These are phyloP conservation scores for Dendrocincla fuliginosa DNA, from an alignment of 2,797 vertebrate genomes.

Conservation along the genomic window DNA sequence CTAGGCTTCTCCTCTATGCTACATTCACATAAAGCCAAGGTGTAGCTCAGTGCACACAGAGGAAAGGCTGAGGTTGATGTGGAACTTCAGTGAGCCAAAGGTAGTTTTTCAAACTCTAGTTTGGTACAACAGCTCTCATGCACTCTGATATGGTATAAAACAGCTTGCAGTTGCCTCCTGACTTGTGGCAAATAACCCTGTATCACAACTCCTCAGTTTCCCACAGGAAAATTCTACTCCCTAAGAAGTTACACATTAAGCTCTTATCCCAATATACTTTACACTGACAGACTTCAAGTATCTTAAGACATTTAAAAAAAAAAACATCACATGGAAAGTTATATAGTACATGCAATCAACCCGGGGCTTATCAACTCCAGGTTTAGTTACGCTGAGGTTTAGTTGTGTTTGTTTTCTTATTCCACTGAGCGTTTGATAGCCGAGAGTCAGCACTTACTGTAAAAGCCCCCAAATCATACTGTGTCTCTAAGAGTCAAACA, in stretches of 20 bases:
- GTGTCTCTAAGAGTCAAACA: not conserved
- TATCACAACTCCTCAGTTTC: not conserved
- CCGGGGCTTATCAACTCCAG: not conserved
- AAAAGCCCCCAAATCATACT: not conserved
- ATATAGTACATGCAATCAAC: not conserved
- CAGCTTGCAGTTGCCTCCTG: not conserved
- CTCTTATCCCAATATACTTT: not conserved
- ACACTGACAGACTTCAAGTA: not conserved
- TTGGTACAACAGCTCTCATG: not conserved
- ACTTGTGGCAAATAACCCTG: not conserved
- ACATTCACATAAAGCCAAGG: not conserved
- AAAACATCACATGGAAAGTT: not conserved
- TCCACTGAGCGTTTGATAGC: not conserved
- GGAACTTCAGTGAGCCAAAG: not conserved
- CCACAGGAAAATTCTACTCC: not conserved
- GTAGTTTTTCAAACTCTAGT: not conserved
- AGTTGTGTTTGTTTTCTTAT: not conserved
- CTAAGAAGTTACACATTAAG: not conserved
- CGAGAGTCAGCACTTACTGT: not conserved
- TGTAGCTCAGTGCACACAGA: accelerated
- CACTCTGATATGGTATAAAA: not conserved
- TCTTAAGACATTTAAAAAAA: not conserved
- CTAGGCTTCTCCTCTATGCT: not conserved
- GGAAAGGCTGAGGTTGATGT: not conserved
- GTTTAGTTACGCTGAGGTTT: not conserved